phyloP scores from a whole-genome alignment of 2,888 invertebrate species.

The Acleris sparsana region DNA sequence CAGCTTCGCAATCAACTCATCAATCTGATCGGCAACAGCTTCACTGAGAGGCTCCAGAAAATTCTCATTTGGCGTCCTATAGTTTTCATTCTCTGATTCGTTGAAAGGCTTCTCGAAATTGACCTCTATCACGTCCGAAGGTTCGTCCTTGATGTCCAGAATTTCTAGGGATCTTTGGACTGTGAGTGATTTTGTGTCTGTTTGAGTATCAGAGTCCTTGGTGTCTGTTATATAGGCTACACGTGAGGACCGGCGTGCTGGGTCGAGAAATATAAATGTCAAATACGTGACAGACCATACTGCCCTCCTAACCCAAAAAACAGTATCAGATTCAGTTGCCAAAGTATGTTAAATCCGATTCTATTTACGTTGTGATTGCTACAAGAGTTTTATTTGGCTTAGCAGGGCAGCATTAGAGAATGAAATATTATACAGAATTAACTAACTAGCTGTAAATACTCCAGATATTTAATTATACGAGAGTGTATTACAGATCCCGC shows the following conservation, averaged over 20 bases:
- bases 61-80: conserved; percentile 67
- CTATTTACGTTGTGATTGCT: too few species aligned
- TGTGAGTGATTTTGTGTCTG: conserved; percentile 47
- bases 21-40: conserved; percentile 70
- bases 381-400: too few species aligned
- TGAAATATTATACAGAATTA: too few species aligned
- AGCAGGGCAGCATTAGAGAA: too few species aligned
- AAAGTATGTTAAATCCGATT: too few species aligned
- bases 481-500: too few species aligned
- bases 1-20: conserved; percentile 69
- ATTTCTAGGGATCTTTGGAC: conserved; percentile 67
- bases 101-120: conserved; percentile 66
- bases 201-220: conserved; percentile 60
- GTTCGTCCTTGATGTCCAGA: conserved; percentile 60
- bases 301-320: too few species aligned
- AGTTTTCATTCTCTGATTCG: conserved; percentile 66
- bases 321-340: too few species aligned
- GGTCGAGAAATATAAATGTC: not conserved
- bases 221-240: conserved; percentile 48
- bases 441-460: too few species aligned
- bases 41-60: conserved; percentile 69
- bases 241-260: conserved; percentile 48
- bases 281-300: too few species aligned
- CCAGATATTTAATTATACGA: too few species aligned
- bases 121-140: conserved; percentile 56